Conservation (phyloP, 2,888 invertebrate species). For the Punctoribates punctum region DNA sequence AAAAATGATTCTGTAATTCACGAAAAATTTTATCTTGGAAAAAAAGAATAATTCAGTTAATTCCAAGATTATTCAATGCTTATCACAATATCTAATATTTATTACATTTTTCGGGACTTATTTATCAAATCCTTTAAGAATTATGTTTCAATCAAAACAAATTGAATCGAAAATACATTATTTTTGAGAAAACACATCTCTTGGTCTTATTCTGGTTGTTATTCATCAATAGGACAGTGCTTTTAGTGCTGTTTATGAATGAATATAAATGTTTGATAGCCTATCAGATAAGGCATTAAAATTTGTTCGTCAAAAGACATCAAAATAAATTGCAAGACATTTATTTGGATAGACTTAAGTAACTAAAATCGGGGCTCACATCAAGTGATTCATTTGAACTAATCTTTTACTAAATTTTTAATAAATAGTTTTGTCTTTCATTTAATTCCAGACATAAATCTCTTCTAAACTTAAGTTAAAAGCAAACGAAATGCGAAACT, state of each 20-base stretch:
- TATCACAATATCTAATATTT: no score
- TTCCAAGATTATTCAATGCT: no score
- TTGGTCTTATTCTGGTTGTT: no score
- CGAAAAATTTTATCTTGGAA: no score
- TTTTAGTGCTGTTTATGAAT: neutral
- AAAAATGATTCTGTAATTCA: no score
- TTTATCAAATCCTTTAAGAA: no score
- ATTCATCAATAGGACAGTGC: no score
- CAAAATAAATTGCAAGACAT: neutral
- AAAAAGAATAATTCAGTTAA: no score
- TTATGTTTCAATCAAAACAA: no score
- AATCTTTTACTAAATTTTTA: constrained; percentile 10
- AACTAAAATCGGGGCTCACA: neutral
- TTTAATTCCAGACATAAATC: neutral
- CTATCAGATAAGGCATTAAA: constrained; percentile 4
- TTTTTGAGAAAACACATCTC: no score
- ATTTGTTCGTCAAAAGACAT: neutral
- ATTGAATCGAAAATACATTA: no score
- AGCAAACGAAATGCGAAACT: neutral
- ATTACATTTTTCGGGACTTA: no score
- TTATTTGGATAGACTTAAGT: constrained; percentile 5
- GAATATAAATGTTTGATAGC: neutral
- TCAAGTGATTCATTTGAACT: neutral
- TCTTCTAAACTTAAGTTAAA: neutral
- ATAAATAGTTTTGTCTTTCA: constrained; percentile 1